Evolutionary conservation across 2,113 vertebrate genomes (phyloP).

Genomic region (Sprattus sprattus): DNA sequence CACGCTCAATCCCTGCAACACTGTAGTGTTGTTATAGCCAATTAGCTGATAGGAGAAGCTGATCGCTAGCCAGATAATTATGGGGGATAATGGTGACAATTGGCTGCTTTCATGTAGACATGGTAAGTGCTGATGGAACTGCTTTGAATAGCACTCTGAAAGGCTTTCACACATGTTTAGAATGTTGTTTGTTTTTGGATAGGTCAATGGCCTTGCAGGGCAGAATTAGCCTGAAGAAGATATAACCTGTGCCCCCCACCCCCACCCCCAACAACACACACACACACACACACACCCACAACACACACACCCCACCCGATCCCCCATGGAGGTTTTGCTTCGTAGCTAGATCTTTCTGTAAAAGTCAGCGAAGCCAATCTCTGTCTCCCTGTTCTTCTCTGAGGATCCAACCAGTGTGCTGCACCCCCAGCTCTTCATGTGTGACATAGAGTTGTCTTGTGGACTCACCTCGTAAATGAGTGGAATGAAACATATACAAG

Average conservation of each 20-base stretch:
- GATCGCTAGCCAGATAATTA: neutral
- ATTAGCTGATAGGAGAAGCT: neutral
- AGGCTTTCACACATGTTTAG: constrained; percentile 7
- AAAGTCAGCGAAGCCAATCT: neutral
- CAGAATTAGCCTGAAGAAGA: constrained; percentile 34
- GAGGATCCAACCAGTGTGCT: too few species aligned
- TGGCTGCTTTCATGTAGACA: constrained; percentile 9
- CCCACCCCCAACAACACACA: too few species aligned
- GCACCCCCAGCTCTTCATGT: neutral
- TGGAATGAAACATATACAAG: neutral
- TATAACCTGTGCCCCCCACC: neutral
- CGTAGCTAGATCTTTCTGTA: neutral
- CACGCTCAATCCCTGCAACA: neutral
- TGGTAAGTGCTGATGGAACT: neutral
- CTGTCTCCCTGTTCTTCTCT: neutral
- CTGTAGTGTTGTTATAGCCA: neutral
- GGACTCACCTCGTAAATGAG: neutral
- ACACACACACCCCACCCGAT: too few species aligned
- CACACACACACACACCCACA: too few species aligned
- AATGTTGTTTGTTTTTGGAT: constrained; percentile 17
- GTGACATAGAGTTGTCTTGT: neutral
- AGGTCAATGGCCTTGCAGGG: constrained; percentile 9
- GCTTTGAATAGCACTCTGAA: neutral
- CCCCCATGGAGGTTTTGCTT: neutral
- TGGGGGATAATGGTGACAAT: neutral